Conservation (phyloP, 2,888 invertebrate genomes). For the Drosophila anomalata region DNA sequence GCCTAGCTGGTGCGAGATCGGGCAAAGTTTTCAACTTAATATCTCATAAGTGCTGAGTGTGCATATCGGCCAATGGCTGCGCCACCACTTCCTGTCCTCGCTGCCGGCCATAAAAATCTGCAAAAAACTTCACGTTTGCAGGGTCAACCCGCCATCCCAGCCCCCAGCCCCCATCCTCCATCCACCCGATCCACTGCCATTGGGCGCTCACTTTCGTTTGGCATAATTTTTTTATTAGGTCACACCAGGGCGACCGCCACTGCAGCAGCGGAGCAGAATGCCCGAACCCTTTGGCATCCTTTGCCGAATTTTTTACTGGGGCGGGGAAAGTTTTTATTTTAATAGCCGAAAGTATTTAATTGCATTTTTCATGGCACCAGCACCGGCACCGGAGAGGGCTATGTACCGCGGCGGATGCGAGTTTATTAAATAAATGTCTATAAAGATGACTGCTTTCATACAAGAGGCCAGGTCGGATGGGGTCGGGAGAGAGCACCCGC, state of each 20-base stretch:
- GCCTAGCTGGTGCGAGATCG: slow-evolving; percentile 12
- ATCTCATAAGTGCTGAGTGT: slow-evolving; percentile 69
- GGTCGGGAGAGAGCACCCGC: not conserved
- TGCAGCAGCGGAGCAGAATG: slow-evolving; percentile 47
- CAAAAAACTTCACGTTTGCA: slow-evolving; percentile 9
- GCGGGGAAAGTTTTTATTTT: slow-evolving; percentile 43
- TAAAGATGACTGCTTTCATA: slow-evolving; percentile 32
- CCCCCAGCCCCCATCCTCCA: not conserved
- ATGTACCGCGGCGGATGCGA: slow-evolving; percentile 19
- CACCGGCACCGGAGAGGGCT: not conserved
- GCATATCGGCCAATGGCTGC: slow-evolving; percentile 56
- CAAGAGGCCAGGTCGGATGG: not conserved
- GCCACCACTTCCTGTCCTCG: slow-evolving; percentile 11
- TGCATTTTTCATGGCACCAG: slow-evolving; percentile 41
- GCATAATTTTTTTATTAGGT: slow-evolving; percentile 77
- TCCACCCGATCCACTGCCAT: slow-evolving; percentile 7
- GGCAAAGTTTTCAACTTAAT: slow-evolving; percentile 72
- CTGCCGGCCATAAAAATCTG: slow-evolving; percentile 19
- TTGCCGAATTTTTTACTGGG: slow-evolving; percentile 34
- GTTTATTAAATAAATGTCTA: slow-evolving; percentile 53
- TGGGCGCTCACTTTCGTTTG: slow-evolving; percentile 66
- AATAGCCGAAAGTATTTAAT: slow-evolving; percentile 65
- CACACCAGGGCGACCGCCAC: slow-evolving; percentile 56
- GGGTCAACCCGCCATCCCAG: slow-evolving; percentile 18
- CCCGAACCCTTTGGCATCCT: slow-evolving; percentile 7